Evolutionary conservation across 2,888 invertebrate genomes (phyloP), one percentile per base, ranked within the genome.

Genomic region (Dione juno): DNA sequence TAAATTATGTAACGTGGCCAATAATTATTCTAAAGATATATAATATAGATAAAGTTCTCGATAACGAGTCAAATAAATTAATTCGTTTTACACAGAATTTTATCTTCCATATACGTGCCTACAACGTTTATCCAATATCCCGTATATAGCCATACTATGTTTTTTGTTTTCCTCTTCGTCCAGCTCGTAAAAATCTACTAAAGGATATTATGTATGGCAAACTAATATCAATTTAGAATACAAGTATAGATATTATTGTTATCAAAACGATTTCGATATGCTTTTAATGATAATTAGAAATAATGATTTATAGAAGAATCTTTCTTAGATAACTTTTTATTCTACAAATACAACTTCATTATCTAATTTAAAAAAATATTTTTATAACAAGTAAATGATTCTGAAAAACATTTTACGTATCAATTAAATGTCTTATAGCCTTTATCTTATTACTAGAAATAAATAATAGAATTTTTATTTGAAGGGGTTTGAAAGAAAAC

Each of bases 101-200:
- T 59, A 73, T 61, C 48, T 53, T 28, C 65, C 69, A 40, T 69
- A 63, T 58, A 63, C 40, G 66, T 43, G 50, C 50, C 19, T 37
- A 66, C 43, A 63, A 13, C 63, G 63, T 65, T 28, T 63, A 59
- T 59, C 45, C 48, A 58, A 69, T 70, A 69, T 72, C 67, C 53
- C n/a, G 43, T 61, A 66, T 28, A 50, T n/a, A n/a, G n/a, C 40
- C 61, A 53, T 67, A 67, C 53, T 48, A 54, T 70, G 52, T 67
- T 70, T 72, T 69, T 70, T 70, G 70, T 72, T 72, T 72, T 72
- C 70, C 70, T 67, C 16, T 50, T 40, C 14, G 40, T 57, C 48
- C 72, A 48, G 28, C 48, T 67, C 61, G 70, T 70, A 68, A 70
- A 70, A 67, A 61, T 66, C 66, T 66, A 66, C 64, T 73, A 45